Evolutionary conservation across 2,797 vertebrate genomes (phyloP), one percentile per base, ranked within the genome.

Genomic region (Acanthurus lineatus): DNA sequence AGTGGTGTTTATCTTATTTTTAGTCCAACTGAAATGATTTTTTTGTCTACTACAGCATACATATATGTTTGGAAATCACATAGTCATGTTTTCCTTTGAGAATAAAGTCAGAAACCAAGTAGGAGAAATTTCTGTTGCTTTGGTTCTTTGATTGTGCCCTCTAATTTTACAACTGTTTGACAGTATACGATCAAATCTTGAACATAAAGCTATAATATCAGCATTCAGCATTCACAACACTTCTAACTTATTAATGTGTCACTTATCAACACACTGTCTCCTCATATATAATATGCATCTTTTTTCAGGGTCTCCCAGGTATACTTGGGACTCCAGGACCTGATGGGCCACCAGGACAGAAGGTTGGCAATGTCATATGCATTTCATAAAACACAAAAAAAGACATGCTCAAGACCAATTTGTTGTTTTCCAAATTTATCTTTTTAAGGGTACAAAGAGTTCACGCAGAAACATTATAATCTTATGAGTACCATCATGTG

Each of bases 261-360:
- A 32, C 28, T 3, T 32, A 32, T 32, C 28, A 32, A 32, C 28
- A 32, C 28, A 32, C 28, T 32, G 28, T 32, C 28, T 32, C 28
- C 28, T 32, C 28, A 32, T 32, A 32, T 32, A 32, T 32, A 42
- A 48, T 49, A 25, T 68, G 28, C 1, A 5, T 63, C 51, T 35
- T 63, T 59, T 78, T 74, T 70, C 65, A 94, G 93, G 93, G 93
- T 75, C 73, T 87, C 53, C 75, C 73, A 35, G 92, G 93, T 45
- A 40, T 67, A 49, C 76, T 64, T 42, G 92, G 92, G 48, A 19
- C 59, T 52, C 48, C n/a, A 15, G 94, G 94, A 61, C 38, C 66
- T 64, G 77, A 89, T 72, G 93, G 92, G 22, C 42, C 61, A 59
- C 79, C 76, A 22, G 93, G 92, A 59, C 64, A 77, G 51, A 93